Percentiles rank a stretch among this genome's conserved stretches.
Conservation (phyloP, 1,140 invertebrate species). For the Rhopalosiphum padi region DNA sequence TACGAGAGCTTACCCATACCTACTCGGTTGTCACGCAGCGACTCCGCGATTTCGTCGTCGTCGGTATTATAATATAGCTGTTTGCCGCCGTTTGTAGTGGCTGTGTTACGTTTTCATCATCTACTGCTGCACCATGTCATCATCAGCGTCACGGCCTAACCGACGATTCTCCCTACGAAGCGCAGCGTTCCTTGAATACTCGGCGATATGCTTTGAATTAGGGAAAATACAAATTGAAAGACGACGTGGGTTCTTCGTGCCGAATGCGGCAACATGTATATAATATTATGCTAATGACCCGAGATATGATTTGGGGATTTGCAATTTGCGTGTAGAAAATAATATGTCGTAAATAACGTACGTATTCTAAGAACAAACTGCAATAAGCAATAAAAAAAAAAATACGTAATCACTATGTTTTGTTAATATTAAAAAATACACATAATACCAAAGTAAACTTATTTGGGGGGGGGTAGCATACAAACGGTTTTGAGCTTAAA, state of each 20-base stretch:
- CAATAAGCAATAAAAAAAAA: not conserved
- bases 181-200: not conserved
- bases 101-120: not conserved
- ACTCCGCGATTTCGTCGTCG: not conserved
- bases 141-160: not conserved
- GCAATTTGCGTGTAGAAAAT: not conserved
- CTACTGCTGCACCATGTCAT: not conserved
- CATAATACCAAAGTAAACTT: not conserved
- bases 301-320: not conserved
- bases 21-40: not conserved
- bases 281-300: constrained; percentile 9
- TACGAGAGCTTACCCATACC: not conserved
- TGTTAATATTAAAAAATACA: not conserved
- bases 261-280: too few relatives aligned
- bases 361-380: not conserved
- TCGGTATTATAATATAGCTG: not conserved
- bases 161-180: not conserved
- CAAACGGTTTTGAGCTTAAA: not conserved
- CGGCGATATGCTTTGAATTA: not conserved
- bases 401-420: not conserved
- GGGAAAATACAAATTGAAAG: constrained; percentile 19
- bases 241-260: not conserved
- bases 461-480: not conserved
- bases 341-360: constrained; percentile 2
- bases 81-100: not conserved